A percentile compares a stretch with the other conserved stretches of the same genome.
Evolutionary conservation across 2,888 invertebrate species (phyloP).

Genomic region (Pristionchus exspectatus): DNA sequence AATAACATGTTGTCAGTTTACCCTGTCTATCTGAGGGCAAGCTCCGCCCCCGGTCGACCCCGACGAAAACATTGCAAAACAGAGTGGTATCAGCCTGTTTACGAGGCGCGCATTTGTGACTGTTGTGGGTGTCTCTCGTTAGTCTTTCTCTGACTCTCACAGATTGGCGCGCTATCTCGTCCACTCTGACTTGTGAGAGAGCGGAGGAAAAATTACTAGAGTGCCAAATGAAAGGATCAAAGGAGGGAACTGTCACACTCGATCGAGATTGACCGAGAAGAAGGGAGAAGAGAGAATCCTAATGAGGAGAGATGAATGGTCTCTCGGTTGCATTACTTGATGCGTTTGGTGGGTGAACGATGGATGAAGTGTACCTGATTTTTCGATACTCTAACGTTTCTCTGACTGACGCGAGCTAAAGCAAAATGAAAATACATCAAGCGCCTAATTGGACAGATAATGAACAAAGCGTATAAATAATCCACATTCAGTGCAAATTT

Average conservation of each 20-base stretch:
- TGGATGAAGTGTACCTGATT: too few relatives aligned
- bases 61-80: constrained; percentile 1
- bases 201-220: background rate
- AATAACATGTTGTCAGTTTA: constrained; percentile 23
- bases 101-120: background rate
- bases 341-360: too few relatives aligned
- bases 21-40: too few relatives aligned
- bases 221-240: background rate
- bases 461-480: too few relatives aligned
- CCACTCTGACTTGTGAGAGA: background rate
- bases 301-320: background rate
- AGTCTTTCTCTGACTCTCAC: background rate
- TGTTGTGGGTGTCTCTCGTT: background rate
- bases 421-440: too few relatives aligned
- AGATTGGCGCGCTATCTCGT: background rate
- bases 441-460: too few relatives aligned
- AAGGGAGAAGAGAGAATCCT: background rate
- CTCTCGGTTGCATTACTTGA: too few relatives aligned
- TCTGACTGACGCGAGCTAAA: too few relatives aligned
- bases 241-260: background rate
- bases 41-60: background rate
- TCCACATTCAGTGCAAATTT: too few relatives aligned
- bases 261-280: background rate
- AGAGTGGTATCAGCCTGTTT: constrained; percentile 16
- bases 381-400: too few relatives aligned